Percentiles rank a stretch among this genome's conserved stretches.
Evolutionary conservation across 1,140 invertebrate species (phyloP).

Genomic region (Diplogasteroides magnus): DNA sequence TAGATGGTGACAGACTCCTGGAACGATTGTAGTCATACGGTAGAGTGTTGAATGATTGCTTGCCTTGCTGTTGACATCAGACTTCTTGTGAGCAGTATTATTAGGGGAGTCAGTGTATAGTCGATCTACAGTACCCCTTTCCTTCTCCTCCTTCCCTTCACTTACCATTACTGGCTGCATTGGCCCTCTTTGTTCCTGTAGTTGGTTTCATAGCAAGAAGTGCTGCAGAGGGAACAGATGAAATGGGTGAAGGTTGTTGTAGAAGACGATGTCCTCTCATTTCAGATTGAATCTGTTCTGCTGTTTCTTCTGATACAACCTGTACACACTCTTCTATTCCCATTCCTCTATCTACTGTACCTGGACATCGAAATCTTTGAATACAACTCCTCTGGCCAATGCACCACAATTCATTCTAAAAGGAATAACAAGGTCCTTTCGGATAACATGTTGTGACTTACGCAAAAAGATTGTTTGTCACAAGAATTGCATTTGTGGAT

Average conservation of each 20-base stretch:
- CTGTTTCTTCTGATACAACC: slow-evolving; percentile 50
- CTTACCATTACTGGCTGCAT: slow-evolving; percentile 38
- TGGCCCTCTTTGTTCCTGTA: slow-evolving; percentile 32
- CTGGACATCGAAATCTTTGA: slow-evolving; percentile 29
- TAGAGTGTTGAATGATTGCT: slow-evolving; percentile 5
- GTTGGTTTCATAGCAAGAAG: slow-evolving; percentile 36
- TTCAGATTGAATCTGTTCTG: slow-evolving; percentile 54
- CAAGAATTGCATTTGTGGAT: slow-evolving; percentile 25
- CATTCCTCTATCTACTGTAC: too few relatives aligned
- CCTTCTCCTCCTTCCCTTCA: too few relatives aligned
- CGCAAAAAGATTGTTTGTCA: slow-evolving; percentile 33
- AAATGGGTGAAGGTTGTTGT: slow-evolving; percentile 51
- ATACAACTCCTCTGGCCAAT: slow-evolving; percentile 22
- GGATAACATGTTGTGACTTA: slow-evolving; percentile 20
- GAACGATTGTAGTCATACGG: not conserved
- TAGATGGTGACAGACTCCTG: not conserved
- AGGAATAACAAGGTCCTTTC: not conserved
- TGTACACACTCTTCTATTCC: too few relatives aligned
- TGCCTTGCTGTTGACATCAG: slow-evolving; percentile 54
- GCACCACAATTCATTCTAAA: slow-evolving; percentile 32
- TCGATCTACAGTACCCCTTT: too few relatives aligned
- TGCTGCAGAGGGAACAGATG: slow-evolving; percentile 32
- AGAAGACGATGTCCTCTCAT: slow-evolving; percentile 51
- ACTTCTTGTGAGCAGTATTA: slow-evolving; percentile 54
- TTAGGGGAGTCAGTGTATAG: slow-evolving; percentile 37